Evolutionary conservation across 2,888 invertebrate genomes (phyloP), one percentile per base, ranked within the genome.

Genomic region (Leptura quadrifasciata): DNA sequence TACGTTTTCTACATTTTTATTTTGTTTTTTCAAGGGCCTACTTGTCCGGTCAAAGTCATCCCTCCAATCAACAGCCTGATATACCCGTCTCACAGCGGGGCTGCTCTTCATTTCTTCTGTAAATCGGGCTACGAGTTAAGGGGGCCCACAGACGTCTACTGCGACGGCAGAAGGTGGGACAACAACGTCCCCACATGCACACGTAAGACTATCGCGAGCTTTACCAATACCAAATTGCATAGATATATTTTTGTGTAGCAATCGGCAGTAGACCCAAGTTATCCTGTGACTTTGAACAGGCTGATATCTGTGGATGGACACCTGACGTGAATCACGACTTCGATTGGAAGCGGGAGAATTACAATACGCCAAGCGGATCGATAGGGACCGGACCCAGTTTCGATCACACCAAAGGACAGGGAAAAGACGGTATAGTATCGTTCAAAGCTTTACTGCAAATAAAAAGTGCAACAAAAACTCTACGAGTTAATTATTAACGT

Each of bases 261-360:
- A 81, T 88, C 3, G 87, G 83, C 27, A 86, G 87, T 0, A 83
- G 85, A 31, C 89, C 90, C 0, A 85, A 89, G 10, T 86, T 91
- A 35, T 90, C 89, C 27, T 95, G 95, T 81, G 92, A 94, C 85
- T 95, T 95, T 83, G 95, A 95, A 87, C 89, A 89, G 0, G 88
- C 90, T 0, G 91, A 92, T 80, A 85, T 95, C 0, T 96, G 96
- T 82, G 95, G 94, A n/a, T 96, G 96, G 96, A 91, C 89, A 0
- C 93, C 94, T 58, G 95, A 95, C 75, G 90, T 92, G 0, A 89
- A 90, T 0, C 93, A 94, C 77, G 93, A 95, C 86, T 94, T 95
- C 79, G 94, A 95, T 81, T 96, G 96, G 96, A 90, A 86, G 12
- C 90, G 95, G 12, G 89, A 93, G 60, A 93, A 93, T 83, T 91